Conservation (phyloP, 2,888 invertebrate genomes). For the Labia minor region DNA sequence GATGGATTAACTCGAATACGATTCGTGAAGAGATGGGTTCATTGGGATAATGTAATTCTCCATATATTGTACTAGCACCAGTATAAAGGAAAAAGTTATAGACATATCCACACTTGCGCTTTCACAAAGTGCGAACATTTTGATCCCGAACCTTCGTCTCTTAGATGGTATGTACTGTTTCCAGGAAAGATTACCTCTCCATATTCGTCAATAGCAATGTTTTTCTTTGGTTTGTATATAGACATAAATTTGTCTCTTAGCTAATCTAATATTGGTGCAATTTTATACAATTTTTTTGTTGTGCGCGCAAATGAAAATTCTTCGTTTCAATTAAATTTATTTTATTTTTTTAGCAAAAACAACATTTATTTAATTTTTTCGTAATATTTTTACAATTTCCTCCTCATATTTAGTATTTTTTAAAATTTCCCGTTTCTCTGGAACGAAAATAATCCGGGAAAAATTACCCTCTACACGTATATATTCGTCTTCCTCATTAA, state of each 20-base stretch:
- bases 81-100: constrained; percentile 2
- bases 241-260: constrained; percentile 20
- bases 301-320: too few species aligned
- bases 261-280: constrained; percentile 14
- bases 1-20: constrained; percentile 8
- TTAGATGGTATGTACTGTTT: constrained; percentile 20
- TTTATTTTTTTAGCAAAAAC: too few species aligned
- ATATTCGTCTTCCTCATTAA: too few species aligned
- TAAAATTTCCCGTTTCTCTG: too few species aligned
- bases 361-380: too few species aligned
- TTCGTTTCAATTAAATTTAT: too few species aligned
- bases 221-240: constrained; percentile 17
- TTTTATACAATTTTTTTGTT: constrained; percentile 8
- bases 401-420: too few species aligned
- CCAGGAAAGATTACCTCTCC: constrained; percentile 21
- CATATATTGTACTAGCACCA: constrained; percentile 17
- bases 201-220: constrained; percentile 21
- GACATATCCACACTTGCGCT: background rate
- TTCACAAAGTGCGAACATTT: constrained; percentile 19
- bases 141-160: constrained; percentile 18
- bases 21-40: background rate
- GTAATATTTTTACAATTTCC: too few species aligned
- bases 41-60: constrained; percentile 3
- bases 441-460: too few species aligned
- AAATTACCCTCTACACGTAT: too few species aligned